Conservation (phyloP, 1,140 invertebrate species). For the Drosophila nebulosa region DNA sequence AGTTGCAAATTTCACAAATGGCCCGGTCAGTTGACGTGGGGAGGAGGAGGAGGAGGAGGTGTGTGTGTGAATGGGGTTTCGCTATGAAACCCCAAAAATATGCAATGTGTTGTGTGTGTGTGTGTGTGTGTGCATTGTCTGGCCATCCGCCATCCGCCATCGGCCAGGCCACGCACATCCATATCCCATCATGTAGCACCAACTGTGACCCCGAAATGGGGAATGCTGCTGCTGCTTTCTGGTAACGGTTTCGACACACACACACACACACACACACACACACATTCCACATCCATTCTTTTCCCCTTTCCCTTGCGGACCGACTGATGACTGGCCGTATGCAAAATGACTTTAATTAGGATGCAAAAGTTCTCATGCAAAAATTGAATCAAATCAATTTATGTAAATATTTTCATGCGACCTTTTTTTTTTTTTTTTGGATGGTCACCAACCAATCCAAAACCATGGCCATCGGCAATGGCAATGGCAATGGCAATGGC, state of each 20-base stretch:
- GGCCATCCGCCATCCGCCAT: slow-evolving; percentile 47
- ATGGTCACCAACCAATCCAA: slow-evolving; percentile 1
- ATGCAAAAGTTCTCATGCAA: slow-evolving; percentile 52
- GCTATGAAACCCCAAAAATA: slow-evolving; percentile 63
- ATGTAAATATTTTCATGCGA: slow-evolving; percentile 74
- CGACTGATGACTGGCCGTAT: slow-evolving; percentile 6
- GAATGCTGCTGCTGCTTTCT: neutral
- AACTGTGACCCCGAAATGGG: slow-evolving; percentile 64
- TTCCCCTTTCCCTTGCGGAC: neutral
- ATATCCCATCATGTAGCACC: slow-evolving; percentile 74
- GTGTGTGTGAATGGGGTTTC: slow-evolving; percentile 1
- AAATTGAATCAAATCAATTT: slow-evolving; percentile 80
- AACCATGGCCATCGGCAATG: slow-evolving; percentile 19
- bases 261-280: no score
- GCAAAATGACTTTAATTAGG: slow-evolving; percentile 10
- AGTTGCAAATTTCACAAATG: slow-evolving; percentile 43
- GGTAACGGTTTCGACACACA: no score
- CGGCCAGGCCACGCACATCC: no score
- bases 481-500: no score
- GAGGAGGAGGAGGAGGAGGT: no score
- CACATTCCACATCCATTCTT: no score
- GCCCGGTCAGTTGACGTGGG: neutral
- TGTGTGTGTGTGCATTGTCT: slow-evolving; percentile 32
- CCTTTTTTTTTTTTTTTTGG: no score
- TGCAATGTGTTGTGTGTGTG: slow-evolving; percentile 44